Percentiles rank a stretch among this genome's conserved stretches.
Conservation (phyloP, 2,797 vertebrate genomes). For the Sphaeramia orbicularis region DNA sequence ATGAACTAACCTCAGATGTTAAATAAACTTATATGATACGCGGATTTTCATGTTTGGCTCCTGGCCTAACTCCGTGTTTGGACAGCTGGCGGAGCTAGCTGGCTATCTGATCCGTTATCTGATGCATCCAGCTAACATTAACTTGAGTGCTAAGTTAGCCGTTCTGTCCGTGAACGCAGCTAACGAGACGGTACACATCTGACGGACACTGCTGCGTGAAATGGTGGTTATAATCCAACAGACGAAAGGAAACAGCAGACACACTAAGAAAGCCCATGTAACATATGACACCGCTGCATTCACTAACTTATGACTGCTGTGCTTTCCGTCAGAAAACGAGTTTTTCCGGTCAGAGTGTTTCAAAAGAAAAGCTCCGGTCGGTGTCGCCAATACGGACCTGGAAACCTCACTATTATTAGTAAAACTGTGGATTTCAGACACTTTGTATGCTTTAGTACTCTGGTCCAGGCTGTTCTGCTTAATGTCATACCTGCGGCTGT, state of each 20-base stretch:
- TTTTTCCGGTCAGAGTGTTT: constrained; percentile 32
- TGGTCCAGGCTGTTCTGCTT: too few relatives aligned
- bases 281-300: not conserved
- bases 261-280: too few relatives aligned
- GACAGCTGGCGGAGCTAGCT: constrained; percentile 23
- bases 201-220: too few relatives aligned
- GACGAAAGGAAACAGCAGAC: too few relatives aligned
- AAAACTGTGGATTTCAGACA: not conserved
- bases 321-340: not conserved
- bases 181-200: too few relatives aligned
- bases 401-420: too few relatives aligned
- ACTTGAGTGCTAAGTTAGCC: constrained; percentile 47
- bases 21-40: not conserved
- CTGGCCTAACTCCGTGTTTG: not conserved
- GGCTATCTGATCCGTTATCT: constrained; percentile 28
- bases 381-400: too few relatives aligned
- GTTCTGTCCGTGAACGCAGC: not conserved
- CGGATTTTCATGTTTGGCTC: not conserved
- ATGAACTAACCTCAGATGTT: not conserved
- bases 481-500: too few relatives aligned
- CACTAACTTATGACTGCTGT: not conserved
- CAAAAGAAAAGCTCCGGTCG: constrained; percentile 26
- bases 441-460: too few relatives aligned
- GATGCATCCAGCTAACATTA: constrained; percentile 28
- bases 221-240: too few relatives aligned